Evolutionary conservation across 2,797 vertebrate genomes (phyloP).

Genomic region (Chromobotia macracanthus): DNA sequence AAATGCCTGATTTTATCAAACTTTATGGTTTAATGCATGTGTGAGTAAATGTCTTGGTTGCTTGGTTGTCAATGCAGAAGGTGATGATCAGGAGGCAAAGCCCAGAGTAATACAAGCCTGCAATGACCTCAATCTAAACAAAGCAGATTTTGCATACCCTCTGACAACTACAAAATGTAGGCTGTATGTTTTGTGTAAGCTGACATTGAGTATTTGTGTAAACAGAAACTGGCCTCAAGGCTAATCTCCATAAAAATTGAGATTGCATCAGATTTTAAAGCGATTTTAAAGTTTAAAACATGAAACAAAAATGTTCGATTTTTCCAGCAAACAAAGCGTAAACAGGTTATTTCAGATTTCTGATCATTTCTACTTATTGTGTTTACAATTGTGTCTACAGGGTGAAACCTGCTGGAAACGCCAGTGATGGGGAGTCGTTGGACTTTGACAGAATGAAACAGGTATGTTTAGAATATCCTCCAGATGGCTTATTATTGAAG

Average conservation of each 20-base stretch:
- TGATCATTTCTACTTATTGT: slow-evolving; percentile 21
- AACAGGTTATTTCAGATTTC: not conserved
- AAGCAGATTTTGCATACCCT: slow-evolving; percentile 17
- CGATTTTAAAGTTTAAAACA: not conserved
- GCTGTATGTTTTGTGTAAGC: slow-evolving; percentile 25
- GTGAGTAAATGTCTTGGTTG: slow-evolving; percentile 22
- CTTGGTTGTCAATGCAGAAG: slow-evolving; percentile 12
- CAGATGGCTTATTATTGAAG: not conserved
- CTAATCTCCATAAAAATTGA: slow-evolving; percentile 5
- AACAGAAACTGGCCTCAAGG: slow-evolving; percentile 14
- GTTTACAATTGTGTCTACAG: slow-evolving; percentile 68
- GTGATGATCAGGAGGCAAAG: slow-evolving; percentile 31
- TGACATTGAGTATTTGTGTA: slow-evolving; percentile 15
- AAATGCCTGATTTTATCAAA: slow-evolving; percentile 5
- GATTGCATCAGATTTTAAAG: slow-evolving; percentile 19
- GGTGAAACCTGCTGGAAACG: slow-evolving; percentile 91
- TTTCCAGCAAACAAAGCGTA: not conserved
- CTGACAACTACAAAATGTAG: slow-evolving; percentile 1
- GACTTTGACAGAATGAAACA: slow-evolving; percentile 99
- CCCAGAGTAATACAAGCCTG: slow-evolving; percentile 3
- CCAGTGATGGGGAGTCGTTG: slow-evolving; percentile 89
- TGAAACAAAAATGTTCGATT: not conserved
- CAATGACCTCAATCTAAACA: slow-evolving; percentile 8
- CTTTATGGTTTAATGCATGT: slow-evolving; percentile 6
- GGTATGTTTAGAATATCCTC: slow-evolving; percentile 72